Percentiles rank a stretch among this genome's conserved stretches.
phyloP scores from a whole-genome alignment of 2,888 invertebrate species.

The Cantharis lateralis region DNA sequence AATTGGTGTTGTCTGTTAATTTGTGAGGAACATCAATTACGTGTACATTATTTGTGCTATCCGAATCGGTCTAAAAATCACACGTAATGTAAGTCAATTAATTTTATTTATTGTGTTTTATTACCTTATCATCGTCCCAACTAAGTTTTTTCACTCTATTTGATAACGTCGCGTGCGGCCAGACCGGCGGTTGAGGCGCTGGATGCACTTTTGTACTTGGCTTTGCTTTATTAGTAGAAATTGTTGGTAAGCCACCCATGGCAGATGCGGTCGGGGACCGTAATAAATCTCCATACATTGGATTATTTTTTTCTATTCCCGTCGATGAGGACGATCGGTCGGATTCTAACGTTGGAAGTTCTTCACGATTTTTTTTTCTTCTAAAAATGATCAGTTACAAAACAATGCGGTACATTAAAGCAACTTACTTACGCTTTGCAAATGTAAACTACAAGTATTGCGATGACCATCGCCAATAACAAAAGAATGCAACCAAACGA shows the following conservation, averaged over 20 bases:
- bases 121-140: conserved; percentile 69
- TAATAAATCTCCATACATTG: conserved; percentile 49
- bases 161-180: conserved; percentile 72
- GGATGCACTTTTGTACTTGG: conserved; percentile 57
- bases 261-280: conserved; percentile 54
- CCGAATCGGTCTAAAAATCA: conserved; percentile 57
- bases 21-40: conserved; percentile 54
- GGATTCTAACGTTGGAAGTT: conserved; percentile 41
- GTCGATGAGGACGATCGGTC: conserved; percentile 45
- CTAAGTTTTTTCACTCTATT: conserved; percentile 77
- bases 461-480: conserved; percentile 74
- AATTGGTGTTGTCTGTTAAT: conserved; percentile 60
- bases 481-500: conserved; percentile 75
- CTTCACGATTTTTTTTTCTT: conserved; percentile 33
- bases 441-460: conserved; percentile 76
- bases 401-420: background rate
- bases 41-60: conserved; percentile 57
- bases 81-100: conserved; percentile 5
- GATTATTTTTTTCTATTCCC: conserved; percentile 45
- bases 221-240: conserved; percentile 50
- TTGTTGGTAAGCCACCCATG: conserved; percentile 54
- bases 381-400: conserved; percentile 7
- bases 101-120: conserved; percentile 1
- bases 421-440: conserved; percentile 66
- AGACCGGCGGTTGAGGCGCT: conserved; percentile 58